Conservation (phyloP, 2,113 vertebrate species). For the Sigmodon hispidus region DNA sequence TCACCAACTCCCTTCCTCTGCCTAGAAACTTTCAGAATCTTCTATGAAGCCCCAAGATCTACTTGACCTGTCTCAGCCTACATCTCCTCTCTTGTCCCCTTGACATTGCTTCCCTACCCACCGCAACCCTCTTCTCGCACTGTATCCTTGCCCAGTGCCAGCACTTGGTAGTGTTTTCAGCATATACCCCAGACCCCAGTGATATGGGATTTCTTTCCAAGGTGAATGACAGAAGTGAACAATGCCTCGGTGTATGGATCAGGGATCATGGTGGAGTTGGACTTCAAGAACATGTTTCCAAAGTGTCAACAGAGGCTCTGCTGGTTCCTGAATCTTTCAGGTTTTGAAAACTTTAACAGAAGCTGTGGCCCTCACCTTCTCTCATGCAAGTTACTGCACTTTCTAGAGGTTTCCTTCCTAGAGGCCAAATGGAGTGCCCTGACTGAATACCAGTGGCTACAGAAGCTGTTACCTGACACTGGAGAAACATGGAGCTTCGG, state of each 20-base stretch:
- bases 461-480: neutral
- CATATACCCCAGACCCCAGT: neutral
- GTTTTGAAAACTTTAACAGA: neutral
- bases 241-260: neutral
- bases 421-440: neutral
- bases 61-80: neutral
- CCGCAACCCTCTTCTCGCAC: neutral
- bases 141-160: neutral
- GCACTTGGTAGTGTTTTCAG: neutral
- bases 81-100: neutral
- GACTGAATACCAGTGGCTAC: neutral
- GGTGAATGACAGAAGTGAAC: neutral
- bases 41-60: neutral
- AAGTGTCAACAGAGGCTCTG: neutral
- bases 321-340: neutral
- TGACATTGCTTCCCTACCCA: neutral
- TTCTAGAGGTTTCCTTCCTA: neutral
- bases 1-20: neutral
- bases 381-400: neutral
- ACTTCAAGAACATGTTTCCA: neutral
- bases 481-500: neutral
- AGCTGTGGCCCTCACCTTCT: neutral
- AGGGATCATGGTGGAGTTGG: neutral
- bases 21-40: neutral
- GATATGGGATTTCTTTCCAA: neutral